phyloP scores from a whole-genome alignment of 2,113 vertebrate species.

The Coturnix japonica region DNA sequence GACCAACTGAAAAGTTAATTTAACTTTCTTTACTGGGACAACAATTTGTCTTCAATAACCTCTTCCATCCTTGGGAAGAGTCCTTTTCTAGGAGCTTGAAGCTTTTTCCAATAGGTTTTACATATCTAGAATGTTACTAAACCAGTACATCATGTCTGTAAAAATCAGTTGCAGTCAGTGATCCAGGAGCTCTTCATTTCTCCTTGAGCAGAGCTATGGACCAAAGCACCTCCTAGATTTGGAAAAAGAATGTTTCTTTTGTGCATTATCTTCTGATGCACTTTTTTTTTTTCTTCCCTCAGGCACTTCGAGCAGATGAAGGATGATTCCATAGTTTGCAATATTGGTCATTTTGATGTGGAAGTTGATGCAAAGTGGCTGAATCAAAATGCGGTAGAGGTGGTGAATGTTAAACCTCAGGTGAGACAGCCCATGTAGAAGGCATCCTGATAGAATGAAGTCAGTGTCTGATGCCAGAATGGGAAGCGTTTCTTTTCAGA shows the following conservation, averaged over 20 bases:
- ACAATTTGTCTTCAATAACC: not conserved
- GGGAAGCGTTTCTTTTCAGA: not conserved
- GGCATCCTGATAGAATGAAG: not conserved
- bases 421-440: constrained; percentile 69
- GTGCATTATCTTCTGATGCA: not conserved
- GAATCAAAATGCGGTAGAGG: constrained; percentile 86
- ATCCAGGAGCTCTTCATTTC: not conserved
- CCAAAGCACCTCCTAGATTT: not conserved
- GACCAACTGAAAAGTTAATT: not conserved
- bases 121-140: not conserved
- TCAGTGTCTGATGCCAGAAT: not conserved
- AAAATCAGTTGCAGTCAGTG: not conserved
- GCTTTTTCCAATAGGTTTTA: not conserved
- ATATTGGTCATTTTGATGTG: constrained; percentile 97
- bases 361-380: constrained; percentile 96
- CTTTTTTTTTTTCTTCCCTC: not conserved
- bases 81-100: not conserved
- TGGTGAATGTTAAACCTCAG: constrained; percentile 94
- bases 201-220: not conserved
- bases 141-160: not conserved
- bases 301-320: constrained; percentile 98
- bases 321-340: constrained; percentile 95
- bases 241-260: not conserved
- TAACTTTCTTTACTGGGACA: not conserved
- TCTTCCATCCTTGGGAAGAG: not conserved